phyloP scores from a whole-genome alignment of 2,113 vertebrate genomes.

The Rutilus rutilus region DNA sequence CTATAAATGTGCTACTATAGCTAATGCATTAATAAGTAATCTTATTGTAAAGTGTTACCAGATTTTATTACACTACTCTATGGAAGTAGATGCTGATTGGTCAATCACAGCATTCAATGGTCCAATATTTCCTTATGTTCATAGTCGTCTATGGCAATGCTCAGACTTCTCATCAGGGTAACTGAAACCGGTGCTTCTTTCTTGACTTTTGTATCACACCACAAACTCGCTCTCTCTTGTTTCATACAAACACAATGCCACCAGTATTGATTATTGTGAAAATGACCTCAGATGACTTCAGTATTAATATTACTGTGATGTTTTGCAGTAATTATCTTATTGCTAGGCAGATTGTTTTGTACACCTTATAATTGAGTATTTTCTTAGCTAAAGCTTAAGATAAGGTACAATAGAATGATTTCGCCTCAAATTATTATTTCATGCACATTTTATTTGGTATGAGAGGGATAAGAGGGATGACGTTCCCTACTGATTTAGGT shows the following conservation, averaged over 20 bases:
- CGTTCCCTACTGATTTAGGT: neutral
- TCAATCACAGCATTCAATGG: neutral
- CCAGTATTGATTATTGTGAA: neutral
- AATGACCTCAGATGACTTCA: neutral
- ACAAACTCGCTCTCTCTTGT: neutral
- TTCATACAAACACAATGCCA: neutral
- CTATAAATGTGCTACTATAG: too few species aligned
- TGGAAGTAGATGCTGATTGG: neutral
- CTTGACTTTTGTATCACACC: neutral
- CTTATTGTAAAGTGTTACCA: neutral
- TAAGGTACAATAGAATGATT: neutral
- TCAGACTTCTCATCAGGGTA: neutral
- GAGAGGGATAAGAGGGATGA: neutral
- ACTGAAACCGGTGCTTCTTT: neutral
- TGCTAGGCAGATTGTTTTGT: neutral
- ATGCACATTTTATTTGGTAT: neutral
- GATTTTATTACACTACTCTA: neutral
- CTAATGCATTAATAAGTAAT: neutral
- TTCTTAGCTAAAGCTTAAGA: neutral
- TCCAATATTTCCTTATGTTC: neutral
- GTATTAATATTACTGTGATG: neutral
- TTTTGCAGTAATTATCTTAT: neutral
- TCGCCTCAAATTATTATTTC: neutral
- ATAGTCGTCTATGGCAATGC: neutral
- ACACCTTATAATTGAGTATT: neutral